Percentiles rank a stretch among this genome's conserved stretches.
These are phyloP conservation scores for Penaeus japonicus DNA, from an alignment of 1,140 invertebrate genomes.

Conservation along the genomic window DNA sequence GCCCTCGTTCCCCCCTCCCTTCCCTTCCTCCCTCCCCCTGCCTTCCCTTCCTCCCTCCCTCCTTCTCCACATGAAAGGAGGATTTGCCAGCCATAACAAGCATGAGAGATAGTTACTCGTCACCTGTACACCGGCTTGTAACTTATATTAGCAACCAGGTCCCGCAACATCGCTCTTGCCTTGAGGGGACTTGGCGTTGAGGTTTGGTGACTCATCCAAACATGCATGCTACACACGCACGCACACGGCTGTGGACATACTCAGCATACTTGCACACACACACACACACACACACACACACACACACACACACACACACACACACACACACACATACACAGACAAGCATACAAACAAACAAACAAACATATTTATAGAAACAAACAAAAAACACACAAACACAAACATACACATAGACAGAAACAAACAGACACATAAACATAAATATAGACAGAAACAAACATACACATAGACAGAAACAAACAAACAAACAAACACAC, in stretches of 20 bases:
- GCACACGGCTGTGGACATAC: too few species aligned
- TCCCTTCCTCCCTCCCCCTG: too few species aligned
- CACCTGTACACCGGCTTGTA: too few species aligned
- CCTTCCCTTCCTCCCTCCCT: too few species aligned
- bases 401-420: background rate
- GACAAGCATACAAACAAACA: background rate
- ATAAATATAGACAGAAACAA: background rate
- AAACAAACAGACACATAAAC: background rate
- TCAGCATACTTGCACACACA: too few species aligned
- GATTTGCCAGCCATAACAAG: too few species aligned
- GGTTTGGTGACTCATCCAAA: background rate
- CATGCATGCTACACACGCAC: background rate
- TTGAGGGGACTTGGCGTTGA: too few species aligned
- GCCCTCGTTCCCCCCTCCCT: too few species aligned
- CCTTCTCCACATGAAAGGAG: too few species aligned
- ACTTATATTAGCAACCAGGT: too few species aligned
- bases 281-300: background rate
- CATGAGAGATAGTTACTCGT: too few species aligned
- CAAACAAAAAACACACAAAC: constrained; percentile 43
- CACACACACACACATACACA: background rate
- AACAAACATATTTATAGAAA: constrained; percentile 33
- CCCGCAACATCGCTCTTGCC: too few species aligned
- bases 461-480: background rate
- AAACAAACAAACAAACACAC: constrained; percentile 29
- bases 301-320: background rate